These are phyloP conservation scores for Caenorhabditis inopinata DNA, from an alignment of 1,140 invertebrate species.

Conservation along the genomic window DNA sequence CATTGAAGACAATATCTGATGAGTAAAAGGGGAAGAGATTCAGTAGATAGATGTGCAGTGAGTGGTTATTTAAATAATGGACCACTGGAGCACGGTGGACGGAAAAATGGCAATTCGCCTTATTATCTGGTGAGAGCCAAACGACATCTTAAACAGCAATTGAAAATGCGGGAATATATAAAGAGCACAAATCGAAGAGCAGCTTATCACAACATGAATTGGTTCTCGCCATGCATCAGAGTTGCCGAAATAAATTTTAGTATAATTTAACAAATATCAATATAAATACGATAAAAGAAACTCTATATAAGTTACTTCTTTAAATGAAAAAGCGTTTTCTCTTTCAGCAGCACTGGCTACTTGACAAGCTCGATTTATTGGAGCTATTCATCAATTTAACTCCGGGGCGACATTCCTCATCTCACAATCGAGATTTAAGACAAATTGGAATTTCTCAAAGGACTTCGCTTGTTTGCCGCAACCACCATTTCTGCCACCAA, in stretches of 20 bases:
- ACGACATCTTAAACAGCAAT: too few relatives aligned
- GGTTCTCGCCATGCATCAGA: neutral
- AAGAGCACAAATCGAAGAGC: too few relatives aligned
- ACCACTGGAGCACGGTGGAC: neutral
- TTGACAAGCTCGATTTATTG: too few relatives aligned
- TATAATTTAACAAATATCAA: too few relatives aligned
- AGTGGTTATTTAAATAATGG: neutral
- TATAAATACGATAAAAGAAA: too few relatives aligned
- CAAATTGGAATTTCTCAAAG: neutral
- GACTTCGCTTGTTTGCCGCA: neutral
- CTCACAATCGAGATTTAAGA: neutral
- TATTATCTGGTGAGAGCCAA: conserved; percentile 7
- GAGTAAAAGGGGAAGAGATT: neutral
- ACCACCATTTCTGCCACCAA: too few relatives aligned
- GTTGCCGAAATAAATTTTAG: too few relatives aligned
- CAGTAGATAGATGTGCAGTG: neutral
- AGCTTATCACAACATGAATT: neutral
- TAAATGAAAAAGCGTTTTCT: too few relatives aligned
- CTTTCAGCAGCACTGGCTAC: too few relatives aligned
- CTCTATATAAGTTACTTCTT: too few relatives aligned
- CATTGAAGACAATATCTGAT: neutral
- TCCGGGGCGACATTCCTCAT: conserved; percentile 7
- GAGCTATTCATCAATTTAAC: conserved; percentile 6
- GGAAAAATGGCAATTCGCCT: neutral
- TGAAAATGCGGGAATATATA: neutral